These are phyloP conservation scores for Trachelipus rathkii DNA, from an alignment of 1,140 invertebrate species.

Conservation along the genomic window DNA sequence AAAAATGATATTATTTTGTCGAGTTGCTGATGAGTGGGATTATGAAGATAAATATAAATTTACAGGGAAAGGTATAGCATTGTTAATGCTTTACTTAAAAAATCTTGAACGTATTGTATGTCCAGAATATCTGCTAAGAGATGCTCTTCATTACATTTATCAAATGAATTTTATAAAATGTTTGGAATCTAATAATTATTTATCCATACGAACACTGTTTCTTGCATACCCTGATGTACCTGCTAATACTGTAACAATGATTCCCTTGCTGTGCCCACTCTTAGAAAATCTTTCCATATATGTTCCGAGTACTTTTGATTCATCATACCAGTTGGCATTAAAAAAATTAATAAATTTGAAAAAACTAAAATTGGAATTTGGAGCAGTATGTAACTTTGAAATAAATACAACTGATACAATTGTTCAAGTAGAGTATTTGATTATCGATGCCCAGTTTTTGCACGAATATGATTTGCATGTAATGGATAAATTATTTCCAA, in stretches of 20 bases:
- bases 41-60: constrained; percentile 10
- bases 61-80: not conserved
- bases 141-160: not conserved
- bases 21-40: not conserved
- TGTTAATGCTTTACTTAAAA: not conserved
- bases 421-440: not conserved
- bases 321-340: not conserved
- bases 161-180: not conserved
- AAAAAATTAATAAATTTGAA: not conserved
- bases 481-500: not conserved
- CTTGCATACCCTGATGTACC: constrained; percentile 2
- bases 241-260: not conserved
- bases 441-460: not conserved
- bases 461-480: not conserved
- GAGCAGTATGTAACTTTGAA: not conserved
- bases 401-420: not conserved
- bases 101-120: not conserved
- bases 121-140: constrained; percentile 4
- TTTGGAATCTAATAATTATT: not conserved
- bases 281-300: not conserved
- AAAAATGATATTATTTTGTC: not conserved
- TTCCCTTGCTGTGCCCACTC: not conserved
- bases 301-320: not conserved
- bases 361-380: not conserved
- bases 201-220: not conserved